Evolutionary conservation across 2,888 invertebrate genomes (phyloP), one percentile per base, ranked within the genome.

Genomic region (Hirtodrosophila histrioides): DNA sequence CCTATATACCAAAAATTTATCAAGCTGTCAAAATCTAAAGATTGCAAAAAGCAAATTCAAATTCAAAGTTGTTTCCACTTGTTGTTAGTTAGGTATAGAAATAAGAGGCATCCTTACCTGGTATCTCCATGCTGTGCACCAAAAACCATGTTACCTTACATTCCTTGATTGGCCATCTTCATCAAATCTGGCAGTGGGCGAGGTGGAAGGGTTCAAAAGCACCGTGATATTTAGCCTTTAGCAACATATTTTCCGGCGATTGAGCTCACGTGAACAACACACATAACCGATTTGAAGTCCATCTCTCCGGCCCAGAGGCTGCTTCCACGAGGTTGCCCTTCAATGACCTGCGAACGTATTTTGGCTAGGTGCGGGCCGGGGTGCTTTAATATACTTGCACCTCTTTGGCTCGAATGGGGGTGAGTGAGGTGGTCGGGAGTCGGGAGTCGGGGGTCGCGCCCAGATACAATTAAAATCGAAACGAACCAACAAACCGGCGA

Each of bases 401-500:
- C 67, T 76, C 51, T 65, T 62, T 73, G 75, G 63, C 57, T 41
- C 53, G 12, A 57, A 50, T 33, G 44, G 35, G 40, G 49, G 37
- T n/a, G 57, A 50, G 33, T 48, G 35, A 43, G 49, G 37, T n/a
- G 57, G 12, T 11, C 5, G 36, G 56, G 35, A 31, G 23, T 17
- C 43, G n/a, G n/a, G n/a, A n/a, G n/a, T n/a, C n/a, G 17, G 17
- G 17, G 43, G 50, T 54, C 46, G 68, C 66, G 46, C 60, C 41
- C 71, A 72, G 67, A 78, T 69, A 87, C 82, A 82, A 87, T 82
- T 82, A 82, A 85, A 87, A 75, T 85, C 72, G 86, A 81, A 82
- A 61, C 69, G 72, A 69, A 67, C 31, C 75, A 55, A 67, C 71
- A 73, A 69, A 57, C 57, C 37, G 51, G 44, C 57, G 57, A 63